Evolutionary conservation across 2,113 vertebrate species (phyloP).

Genomic region (Bubalus kerabau): DNA sequence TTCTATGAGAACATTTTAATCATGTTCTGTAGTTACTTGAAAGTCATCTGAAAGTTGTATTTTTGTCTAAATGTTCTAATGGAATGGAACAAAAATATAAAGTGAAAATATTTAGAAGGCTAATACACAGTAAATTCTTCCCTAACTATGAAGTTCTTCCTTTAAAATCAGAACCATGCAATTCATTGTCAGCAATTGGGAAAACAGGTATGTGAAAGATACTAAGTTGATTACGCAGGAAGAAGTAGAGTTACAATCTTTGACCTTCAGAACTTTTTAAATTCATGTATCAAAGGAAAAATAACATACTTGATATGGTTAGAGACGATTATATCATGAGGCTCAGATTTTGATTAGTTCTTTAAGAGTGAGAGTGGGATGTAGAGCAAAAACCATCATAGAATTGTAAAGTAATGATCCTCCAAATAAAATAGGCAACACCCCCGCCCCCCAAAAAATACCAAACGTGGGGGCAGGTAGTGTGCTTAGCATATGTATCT

Average conservation of each 20-base stretch:
- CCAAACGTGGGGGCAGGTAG: too few species aligned
- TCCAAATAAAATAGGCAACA: not conserved
- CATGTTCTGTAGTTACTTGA: too few species aligned
- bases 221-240: not conserved
- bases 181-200: not conserved
- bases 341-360: not conserved
- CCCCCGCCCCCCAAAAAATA: accelerated
- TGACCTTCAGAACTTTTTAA: not conserved
- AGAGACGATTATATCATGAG: not conserved
- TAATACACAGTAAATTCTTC: not conserved
- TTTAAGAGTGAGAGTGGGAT: not conserved
- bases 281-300: not conserved
- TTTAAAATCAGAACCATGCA: not conserved
- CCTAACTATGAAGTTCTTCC: not conserved
- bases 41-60: too few species aligned
- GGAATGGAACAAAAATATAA: too few species aligned
- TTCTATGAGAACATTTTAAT: too few species aligned
- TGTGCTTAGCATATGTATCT: too few species aligned
- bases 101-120: too few species aligned
- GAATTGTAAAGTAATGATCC: not conserved
- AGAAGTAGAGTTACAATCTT: not conserved
- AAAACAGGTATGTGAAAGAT: not conserved
- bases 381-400: not conserved
- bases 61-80: too few species aligned
- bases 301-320: not conserved